Percentiles rank a stretch among this genome's conserved stretches.
Conservation (phyloP, 2,113 vertebrate species). For the Gallinago paraguaiae region DNA sequence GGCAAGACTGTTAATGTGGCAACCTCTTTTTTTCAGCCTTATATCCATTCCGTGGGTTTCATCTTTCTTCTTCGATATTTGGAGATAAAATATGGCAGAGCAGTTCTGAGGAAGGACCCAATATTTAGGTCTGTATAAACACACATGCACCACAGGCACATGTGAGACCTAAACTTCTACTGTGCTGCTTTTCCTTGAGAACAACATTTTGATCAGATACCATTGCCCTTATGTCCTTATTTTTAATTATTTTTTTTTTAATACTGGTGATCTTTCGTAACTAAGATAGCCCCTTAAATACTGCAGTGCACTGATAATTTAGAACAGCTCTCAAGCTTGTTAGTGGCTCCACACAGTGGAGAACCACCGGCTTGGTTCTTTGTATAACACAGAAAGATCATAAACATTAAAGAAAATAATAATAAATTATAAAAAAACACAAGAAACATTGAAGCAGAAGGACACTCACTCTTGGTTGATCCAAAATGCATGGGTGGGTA, state of each 20-base stretch:
- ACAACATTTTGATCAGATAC: neutral
- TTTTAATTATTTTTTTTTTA: neutral
- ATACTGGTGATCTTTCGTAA: neutral
- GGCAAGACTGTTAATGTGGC: neutral
- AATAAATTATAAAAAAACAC: neutral
- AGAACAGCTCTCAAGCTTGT: neutral
- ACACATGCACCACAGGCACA: neutral
- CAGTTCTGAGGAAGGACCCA: conserved; percentile 78
- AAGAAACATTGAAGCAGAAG: neutral
- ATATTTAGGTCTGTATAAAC: conserved; percentile 79
- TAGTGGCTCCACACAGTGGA: neutral
- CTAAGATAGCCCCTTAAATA: neutral
- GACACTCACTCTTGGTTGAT: neutral
- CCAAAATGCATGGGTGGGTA: neutral
- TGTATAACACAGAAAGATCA: neutral
- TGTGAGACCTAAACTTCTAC: neutral
- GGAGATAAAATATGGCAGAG: conserved; percentile 77
- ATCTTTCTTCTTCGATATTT: conserved; percentile 81
- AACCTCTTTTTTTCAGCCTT: conserved; percentile 74
- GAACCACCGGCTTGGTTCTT: neutral
- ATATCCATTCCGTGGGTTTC: conserved; percentile 80
- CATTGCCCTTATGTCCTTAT: neutral
- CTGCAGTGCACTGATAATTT: neutral
- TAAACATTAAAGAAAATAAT: neutral
- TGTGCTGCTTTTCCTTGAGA: neutral